A percentile compares a stretch with the other conserved stretches of the same genome.
Evolutionary conservation across 2,888 invertebrate species (phyloP).

Genomic region (Catocala fraxini): DNA sequence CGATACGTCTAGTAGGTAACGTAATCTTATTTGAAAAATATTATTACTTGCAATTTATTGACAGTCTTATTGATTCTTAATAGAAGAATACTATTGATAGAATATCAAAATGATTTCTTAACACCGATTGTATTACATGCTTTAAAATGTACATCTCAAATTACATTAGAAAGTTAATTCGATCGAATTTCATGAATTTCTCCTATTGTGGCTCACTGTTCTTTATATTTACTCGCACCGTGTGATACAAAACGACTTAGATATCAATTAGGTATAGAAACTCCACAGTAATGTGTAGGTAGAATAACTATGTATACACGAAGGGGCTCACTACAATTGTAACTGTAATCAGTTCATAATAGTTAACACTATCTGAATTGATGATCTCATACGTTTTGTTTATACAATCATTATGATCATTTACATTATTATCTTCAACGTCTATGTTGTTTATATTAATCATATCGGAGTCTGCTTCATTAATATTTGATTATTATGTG

Average conservation of each 20-base stretch:
- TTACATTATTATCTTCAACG: constrained; percentile 15
- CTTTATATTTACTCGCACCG: constrained; percentile 31
- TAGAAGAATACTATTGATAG: constrained; percentile 15
- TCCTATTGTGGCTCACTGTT: constrained; percentile 28
- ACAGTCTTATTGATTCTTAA: neutral
- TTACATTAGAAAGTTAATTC: constrained; percentile 41
- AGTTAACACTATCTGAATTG: constrained; percentile 22
- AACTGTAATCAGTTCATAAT: constrained; percentile 23
- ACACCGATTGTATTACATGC: constrained; percentile 21
- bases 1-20: neutral
- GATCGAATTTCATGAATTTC: constrained; percentile 31
- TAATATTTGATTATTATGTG: constrained; percentile 7
- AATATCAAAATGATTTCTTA: constrained; percentile 18
- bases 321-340: constrained; percentile 24
- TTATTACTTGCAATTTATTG: neutral
- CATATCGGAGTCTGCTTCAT: constrained; percentile 31
- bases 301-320: constrained; percentile 38
- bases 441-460: constrained; percentile 19
- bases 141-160: constrained; percentile 22
- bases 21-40: neutral
- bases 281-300: constrained; percentile 38
- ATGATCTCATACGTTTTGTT: constrained; percentile 36
- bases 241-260: constrained; percentile 34
- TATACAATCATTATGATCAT: constrained; percentile 31
- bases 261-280: constrained; percentile 32